Base-by-base conservation (phyloP, 2,113 vertebrate species). In the Mola mola region DNA sequence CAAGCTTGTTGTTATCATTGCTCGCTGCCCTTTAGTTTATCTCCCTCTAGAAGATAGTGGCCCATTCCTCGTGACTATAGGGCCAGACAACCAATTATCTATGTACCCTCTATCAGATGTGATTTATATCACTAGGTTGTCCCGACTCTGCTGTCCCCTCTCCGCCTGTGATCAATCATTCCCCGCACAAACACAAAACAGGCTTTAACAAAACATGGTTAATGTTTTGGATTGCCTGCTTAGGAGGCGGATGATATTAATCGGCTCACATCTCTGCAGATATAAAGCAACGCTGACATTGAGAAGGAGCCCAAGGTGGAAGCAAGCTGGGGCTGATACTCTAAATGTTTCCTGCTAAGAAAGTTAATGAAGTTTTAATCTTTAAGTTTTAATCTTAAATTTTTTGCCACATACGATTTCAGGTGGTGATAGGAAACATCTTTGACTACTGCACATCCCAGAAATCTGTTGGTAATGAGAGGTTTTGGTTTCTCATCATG, bases 1-100 rank as follows among this genome's bases (percentile, higher is more conserved):
- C 85, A 80, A 81, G 75, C 78, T 84, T 87, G 90, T 87, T 89
- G 86, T 90, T 89, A 86, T 83, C 72, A 86, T 82, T 88, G 83
- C 62, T 77, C 63, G 75, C 70, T 81, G 78, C 88, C 84, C 87
- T 86, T 81, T 87, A 85, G 81, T 90, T 92, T 88, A 91, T 91
- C 89, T 90, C 87, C 79, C 85, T 56, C 80, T 78, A 63, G 78
- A 85, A 92, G 91, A 89, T 88, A 89, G 82, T 66, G 68, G 80
- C 82, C 72, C 61, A 71, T 74, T 89, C 72, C 79, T 75, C 58
- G 58, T 84, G 83, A 85, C 80, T 84, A 85, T 83, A 71, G 70
- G 81, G 77, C 87, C 86, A 87, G 84, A 83, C 88, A 89, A 82
- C 86, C 91, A 92, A 90, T 93, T 92, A 91, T 91, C 90, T 91